These are phyloP conservation scores for Synanthedon formicaeformis DNA, from an alignment of 2,888 invertebrate species.

Conservation along the genomic window DNA sequence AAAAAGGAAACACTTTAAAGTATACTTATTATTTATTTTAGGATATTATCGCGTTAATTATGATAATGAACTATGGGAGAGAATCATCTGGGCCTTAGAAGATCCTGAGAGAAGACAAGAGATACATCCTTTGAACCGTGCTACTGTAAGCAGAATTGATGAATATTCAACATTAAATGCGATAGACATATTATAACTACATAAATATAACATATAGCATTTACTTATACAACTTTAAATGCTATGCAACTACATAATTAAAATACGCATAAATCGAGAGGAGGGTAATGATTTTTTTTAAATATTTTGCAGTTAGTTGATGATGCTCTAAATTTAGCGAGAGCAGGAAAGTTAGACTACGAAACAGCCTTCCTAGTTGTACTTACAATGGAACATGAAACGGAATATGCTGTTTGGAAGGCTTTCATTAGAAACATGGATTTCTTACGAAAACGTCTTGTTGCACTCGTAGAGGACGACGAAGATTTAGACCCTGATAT, in stretches of 20 bases:
- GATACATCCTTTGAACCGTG: conserved; percentile 78
- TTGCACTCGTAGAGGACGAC: conserved; percentile 25
- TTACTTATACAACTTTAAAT: not conserved
- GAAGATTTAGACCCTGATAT: conserved; percentile 46
- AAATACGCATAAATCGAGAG: no score
- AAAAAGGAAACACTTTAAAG: not conserved
- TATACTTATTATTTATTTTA: conserved; percentile 8
- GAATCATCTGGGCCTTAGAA: conserved; percentile 68
- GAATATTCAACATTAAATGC: no score
- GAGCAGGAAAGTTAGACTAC: conserved; percentile 74
- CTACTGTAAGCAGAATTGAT: conserved; percentile 40
- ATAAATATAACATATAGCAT: not conserved
- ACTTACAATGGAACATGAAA: conserved; percentile 76
- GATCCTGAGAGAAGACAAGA: conserved; percentile 63
- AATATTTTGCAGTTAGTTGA: conserved; percentile 74
- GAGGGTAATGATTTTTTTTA: not conserved
- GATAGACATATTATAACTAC: not conserved
- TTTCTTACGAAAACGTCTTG: conserved; percentile 42
- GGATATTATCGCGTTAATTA: conserved; percentile 80
- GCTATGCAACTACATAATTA: not conserved
- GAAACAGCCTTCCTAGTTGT: conserved; percentile 75
- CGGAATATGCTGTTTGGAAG: conserved; percentile 81
- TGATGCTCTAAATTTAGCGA: conserved; percentile 79
- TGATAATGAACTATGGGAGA: conserved; percentile 73
- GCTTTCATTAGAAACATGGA: conserved; percentile 58